phyloP scores from a whole-genome alignment of 2,888 invertebrate genomes.

The Stenolophus ochropezus region DNA sequence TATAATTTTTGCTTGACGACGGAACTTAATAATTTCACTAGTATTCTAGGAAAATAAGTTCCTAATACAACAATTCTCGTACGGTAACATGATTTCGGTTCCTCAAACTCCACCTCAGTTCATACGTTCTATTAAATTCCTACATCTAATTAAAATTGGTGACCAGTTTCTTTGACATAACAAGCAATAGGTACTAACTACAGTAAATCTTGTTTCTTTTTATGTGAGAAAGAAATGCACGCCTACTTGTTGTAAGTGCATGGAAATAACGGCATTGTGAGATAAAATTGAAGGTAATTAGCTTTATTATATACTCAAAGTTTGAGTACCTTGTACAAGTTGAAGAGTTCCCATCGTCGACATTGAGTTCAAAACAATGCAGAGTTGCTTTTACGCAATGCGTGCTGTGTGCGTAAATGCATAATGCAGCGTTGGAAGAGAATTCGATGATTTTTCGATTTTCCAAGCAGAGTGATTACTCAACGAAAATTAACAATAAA shows the following conservation, averaged over 20 bases:
- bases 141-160: too few species aligned
- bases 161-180: too few species aligned
- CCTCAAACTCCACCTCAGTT: too few species aligned
- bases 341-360: not conserved
- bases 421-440: not conserved
- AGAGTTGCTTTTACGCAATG: not conserved
- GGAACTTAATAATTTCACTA: too few species aligned
- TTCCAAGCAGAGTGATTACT: conserved; percentile 12
- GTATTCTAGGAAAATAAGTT: too few species aligned
- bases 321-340: not conserved
- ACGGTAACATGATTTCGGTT: too few species aligned
- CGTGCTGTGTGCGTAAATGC: not conserved
- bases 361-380: not conserved
- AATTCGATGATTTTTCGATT: not conserved
- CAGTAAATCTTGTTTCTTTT: too few species aligned
- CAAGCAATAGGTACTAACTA: too few species aligned
- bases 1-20: too few species aligned
- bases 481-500: conserved; percentile 40
- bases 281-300: not conserved
- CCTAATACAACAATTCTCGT: too few species aligned
- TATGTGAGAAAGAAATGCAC: not conserved
- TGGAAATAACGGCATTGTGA: not conserved
- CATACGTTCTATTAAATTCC: too few species aligned
- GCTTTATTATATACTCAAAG: not conserved
- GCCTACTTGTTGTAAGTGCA: not conserved